A percentile compares a stretch with the other conserved stretches of the same genome.
These are phyloP conservation scores for Mugil cephalus DNA, from an alignment of 2,113 vertebrate species.

Conservation along the genomic window DNA sequence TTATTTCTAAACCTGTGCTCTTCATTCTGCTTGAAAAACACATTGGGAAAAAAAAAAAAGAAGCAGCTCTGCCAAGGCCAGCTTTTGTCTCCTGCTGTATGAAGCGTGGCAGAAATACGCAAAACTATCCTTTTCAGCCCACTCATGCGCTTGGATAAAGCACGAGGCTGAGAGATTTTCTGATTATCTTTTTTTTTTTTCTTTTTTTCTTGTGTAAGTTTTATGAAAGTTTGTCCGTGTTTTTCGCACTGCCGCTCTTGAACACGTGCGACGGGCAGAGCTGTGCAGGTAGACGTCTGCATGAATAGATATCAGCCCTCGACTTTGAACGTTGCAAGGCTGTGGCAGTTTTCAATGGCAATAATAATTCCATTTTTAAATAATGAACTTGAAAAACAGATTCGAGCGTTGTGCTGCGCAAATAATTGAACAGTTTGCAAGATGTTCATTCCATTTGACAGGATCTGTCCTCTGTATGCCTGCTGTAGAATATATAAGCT, in stretches of 20 bases:
- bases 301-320: slow-evolving; percentile 8
- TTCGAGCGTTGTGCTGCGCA: neutral
- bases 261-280: neutral
- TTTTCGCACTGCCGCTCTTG: slow-evolving; percentile 30
- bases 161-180: neutral
- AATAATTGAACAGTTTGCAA: neutral
- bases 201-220: neutral
- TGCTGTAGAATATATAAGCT: neutral
- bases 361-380: slow-evolving; percentile 10
- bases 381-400: neutral
- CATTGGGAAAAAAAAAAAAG: slow-evolving; percentile 12
- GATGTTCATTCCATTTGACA: neutral
- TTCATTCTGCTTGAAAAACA: slow-evolving; percentile 36
- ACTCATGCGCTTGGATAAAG: slow-evolving; percentile 10
- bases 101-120: slow-evolving; percentile 34
- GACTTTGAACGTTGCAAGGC: slow-evolving; percentile 32
- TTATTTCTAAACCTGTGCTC: slow-evolving; percentile 43
- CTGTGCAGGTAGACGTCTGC: slow-evolving; percentile 8
- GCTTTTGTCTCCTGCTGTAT: slow-evolving; percentile 49
- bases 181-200: neutral
- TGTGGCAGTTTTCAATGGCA: slow-evolving; percentile 21
- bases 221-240: slow-evolving; percentile 6
- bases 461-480: neutral
- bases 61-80: slow-evolving; percentile 48
- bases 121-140: slow-evolving; percentile 31